phyloP scores from a whole-genome alignment of 2,797 vertebrate genomes.

The Cirrhinus mrigala region DNA sequence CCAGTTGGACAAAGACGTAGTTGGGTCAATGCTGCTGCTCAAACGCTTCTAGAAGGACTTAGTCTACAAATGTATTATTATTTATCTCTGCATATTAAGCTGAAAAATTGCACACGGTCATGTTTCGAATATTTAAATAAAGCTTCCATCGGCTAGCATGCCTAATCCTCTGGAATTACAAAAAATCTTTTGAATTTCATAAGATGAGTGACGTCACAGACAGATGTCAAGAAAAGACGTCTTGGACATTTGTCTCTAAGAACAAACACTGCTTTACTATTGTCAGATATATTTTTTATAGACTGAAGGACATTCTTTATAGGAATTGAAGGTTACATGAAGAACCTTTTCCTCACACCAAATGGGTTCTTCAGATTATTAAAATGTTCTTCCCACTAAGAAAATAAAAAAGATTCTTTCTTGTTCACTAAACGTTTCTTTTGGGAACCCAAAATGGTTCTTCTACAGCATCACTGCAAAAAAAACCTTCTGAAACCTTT shows the following conservation, averaged over 20 bases:
- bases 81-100: neutral
- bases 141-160: neutral
- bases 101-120: neutral
- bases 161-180: conserved; percentile 22
- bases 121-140: conserved; percentile 8
- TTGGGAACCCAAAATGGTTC: neutral
- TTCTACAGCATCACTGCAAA: neutral
- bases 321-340: neutral
- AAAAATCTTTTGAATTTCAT: neutral
- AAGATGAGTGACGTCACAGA: conserved; percentile 15
- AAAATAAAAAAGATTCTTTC: neutral
- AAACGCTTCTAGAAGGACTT: neutral
- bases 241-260: neutral
- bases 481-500: neutral
- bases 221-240: conserved; percentile 22
- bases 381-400: neutral
- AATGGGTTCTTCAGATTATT: too few relatives aligned
- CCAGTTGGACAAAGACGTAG: neutral
- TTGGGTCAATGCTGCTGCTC: neutral
- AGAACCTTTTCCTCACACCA: too few relatives aligned
- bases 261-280: neutral
- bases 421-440: neutral
- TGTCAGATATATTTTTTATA: neutral
- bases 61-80: neutral
- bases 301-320: neutral